Conservation (phyloP, 2,797 vertebrate genomes). For the Dendrocincla tyrannina region DNA sequence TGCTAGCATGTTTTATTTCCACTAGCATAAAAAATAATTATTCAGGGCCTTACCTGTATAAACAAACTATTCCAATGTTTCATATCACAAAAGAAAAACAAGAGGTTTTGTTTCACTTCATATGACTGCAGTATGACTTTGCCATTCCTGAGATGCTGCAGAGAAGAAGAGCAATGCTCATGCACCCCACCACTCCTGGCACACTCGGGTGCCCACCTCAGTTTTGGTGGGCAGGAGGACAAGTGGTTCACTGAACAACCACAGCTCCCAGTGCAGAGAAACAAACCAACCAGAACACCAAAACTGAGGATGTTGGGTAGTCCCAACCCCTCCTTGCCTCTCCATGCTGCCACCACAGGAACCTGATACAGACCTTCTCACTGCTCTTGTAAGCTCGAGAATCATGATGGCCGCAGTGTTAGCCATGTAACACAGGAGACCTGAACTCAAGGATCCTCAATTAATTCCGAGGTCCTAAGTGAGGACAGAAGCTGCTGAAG, state of each 20-base stretch:
- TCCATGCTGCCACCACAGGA: rapidly evolving
- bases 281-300: neutral
- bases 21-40: neutral
- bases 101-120: neutral
- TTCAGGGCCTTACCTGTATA: neutral
- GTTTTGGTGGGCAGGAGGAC: neutral
- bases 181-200: rapidly evolving
- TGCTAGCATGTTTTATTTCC: neutral
- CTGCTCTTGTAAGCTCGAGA: rapidly evolving
- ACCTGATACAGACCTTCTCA: rapidly evolving
- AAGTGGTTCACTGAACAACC: rapidly evolving
- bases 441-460: neutral
- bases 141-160: neutral
- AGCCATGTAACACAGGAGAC: rapidly evolving
- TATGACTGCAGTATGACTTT: rapidly evolving
- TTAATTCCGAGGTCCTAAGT: neutral
- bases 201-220: rapidly evolving
- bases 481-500: neutral
- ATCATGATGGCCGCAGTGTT: rapidly evolving
- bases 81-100: neutral
- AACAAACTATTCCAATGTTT: neutral
- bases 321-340: neutral
- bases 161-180: neutral
- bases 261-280: neutral
- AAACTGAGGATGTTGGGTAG: neutral